Evolutionary conservation across 2,113 vertebrate genomes (phyloP).

Genomic region (Colaptes auratus): DNA sequence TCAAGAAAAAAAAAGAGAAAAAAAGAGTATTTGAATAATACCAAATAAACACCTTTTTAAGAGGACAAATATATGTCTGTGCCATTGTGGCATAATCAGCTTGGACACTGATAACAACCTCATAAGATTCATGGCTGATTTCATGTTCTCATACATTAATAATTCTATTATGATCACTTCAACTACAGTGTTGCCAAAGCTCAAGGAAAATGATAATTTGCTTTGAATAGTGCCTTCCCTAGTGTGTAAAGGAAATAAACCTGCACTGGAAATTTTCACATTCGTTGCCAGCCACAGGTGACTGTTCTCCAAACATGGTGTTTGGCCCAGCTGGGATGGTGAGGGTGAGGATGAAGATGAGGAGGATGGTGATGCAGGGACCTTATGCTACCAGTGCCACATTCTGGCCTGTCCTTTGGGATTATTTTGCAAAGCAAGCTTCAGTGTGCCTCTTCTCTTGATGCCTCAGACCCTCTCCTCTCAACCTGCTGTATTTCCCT

Average conservation of each 20-base stretch:
- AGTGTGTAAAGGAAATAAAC: neutral
- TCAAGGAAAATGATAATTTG: neutral
- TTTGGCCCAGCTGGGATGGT: fast-evolving
- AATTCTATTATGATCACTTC: neutral
- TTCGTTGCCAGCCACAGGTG: neutral
- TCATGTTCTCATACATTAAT: neutral
- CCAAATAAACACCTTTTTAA: neutral
- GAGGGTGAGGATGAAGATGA: neutral
- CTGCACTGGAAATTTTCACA: neutral
- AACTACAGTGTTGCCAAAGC: neutral
- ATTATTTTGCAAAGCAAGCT: neutral
- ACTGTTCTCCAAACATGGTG: neutral
- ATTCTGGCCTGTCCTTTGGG: neutral
- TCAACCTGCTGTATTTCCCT: neutral
- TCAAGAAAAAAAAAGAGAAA: neutral
- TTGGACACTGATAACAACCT: slow-evolving; percentile 1
- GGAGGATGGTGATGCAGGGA: too few species aligned
- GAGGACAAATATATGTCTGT: neutral
- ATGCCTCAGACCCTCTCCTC: neutral
- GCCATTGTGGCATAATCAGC: neutral
- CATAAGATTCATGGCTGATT: slow-evolving; percentile 32
- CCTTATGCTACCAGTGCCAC: neutral
- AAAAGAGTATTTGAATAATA: neutral
- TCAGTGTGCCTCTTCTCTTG: neutral
- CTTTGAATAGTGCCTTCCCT: neutral